Evolutionary conservation across 2,888 invertebrate species (phyloP), one percentile per base, ranked within the genome.

Genomic region (Trichogramma evanescens): DNA sequence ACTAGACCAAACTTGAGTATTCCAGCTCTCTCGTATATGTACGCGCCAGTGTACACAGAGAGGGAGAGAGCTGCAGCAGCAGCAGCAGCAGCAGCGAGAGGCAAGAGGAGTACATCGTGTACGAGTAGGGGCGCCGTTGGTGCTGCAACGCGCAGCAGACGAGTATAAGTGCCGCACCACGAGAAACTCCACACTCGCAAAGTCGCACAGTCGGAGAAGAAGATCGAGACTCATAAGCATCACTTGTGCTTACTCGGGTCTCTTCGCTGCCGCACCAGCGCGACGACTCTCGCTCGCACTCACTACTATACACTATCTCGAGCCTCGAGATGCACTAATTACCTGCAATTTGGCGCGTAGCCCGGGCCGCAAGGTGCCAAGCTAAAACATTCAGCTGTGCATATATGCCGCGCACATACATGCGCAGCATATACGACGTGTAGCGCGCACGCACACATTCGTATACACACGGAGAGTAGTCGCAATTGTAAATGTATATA

Each of bases 341-440:
- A 65, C 66, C 66, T 66, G 63, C 53, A 63, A 67, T 67, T 67
- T 65, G 66, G 62, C 65, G 62, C 59, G 50, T 59, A 56, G 51
- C 59, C 61, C 61, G 56, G 63, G 59, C 57, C 56, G 3, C 26
- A 63, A 65, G 64, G 63, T 63, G 63, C 55, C 63, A 50, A 49
- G 61, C 65, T 66, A 68, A 70, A 70, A 71, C 68, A 70, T 71
- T 70, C 67, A 66, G 66, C 55, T 58, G 55, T 55, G 59, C 50
- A 58, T 54, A 13, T 50, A 45, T 4, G 40, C 42, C 26, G 5
- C 1, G 45, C 5, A 41, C 5, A 10, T 26, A 41, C n/a, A 7
- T 50, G 26, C 26, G 26, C 26, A 26, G 26, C 26, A 26, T 26
- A 26, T 26, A 26, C 26, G 26, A 26, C 50, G 59, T 54, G 26